Conservation (phyloP, 2,113 vertebrate species). For the pig (Sus scrofa) region T2T-Sscrofa CM000813.6:91164501-91165000, state of each 20-base stretch:
- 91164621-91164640: not conserved
- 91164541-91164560: too few relatives aligned
- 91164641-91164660: not conserved
- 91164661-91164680: not conserved
- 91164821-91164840: not conserved
- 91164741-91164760: not conserved
- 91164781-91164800: not conserved
- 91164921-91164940: not conserved
- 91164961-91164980: too few relatives aligned
- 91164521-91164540: too few relatives aligned
- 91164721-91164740: not conserved
- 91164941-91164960: not conserved
- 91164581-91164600: slow-evolving; percentile 32
- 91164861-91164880: not conserved
- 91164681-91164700: not conserved
- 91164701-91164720: not conserved
- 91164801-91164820: not conserved
- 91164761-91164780: not conserved
- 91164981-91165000: not conserved
- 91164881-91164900: not conserved
- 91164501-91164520: not conserved
- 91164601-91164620: slow-evolving; percentile 34
- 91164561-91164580: not conserved
- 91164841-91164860: not conserved
- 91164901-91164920: fast-evolving